Conservation (phyloP, 2,797 vertebrate genomes). For the Nyctibius grandis region DNA sequence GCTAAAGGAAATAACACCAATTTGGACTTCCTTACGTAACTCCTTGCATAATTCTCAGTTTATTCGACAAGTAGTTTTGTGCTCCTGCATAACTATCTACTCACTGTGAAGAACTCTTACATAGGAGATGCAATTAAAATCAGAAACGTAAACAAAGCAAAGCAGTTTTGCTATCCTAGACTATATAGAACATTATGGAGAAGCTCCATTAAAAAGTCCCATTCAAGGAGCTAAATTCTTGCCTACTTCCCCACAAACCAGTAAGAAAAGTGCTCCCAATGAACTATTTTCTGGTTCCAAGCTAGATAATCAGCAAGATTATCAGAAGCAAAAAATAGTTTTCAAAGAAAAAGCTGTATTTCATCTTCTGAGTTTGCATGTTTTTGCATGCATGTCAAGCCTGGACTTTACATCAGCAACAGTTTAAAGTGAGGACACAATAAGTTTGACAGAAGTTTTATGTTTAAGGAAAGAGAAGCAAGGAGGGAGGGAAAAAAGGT, state of each 20-base stretch:
- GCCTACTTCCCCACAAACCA: not conserved
- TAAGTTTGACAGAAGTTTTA: not conserved
- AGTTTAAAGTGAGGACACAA: not conserved
- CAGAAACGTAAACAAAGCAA: not conserved
- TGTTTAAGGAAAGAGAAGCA: not conserved
- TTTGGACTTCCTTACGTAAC: not conserved
- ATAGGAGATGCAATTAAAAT: not conserved
- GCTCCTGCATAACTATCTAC: not conserved
- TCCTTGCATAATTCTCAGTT: not conserved
- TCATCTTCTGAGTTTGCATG: not conserved
- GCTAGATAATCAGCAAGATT: not conserved
- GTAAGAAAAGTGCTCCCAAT: not conserved
- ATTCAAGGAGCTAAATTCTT: not conserved
- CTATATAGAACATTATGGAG: not conserved
- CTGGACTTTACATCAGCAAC: not conserved
- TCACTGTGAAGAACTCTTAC: not conserved
- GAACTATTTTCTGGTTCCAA: not conserved
- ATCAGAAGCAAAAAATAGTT: not conserved
- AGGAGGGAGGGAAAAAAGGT: fast-evolving
- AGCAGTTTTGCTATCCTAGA: not conserved
- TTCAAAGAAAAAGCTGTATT: not conserved
- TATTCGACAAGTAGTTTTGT: not conserved
- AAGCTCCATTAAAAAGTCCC: not conserved
- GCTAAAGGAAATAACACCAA: not conserved
- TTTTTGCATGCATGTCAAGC: not conserved